Conservation (phyloP, 2,888 invertebrate genomes). For the Phyto melanocephala region DNA sequence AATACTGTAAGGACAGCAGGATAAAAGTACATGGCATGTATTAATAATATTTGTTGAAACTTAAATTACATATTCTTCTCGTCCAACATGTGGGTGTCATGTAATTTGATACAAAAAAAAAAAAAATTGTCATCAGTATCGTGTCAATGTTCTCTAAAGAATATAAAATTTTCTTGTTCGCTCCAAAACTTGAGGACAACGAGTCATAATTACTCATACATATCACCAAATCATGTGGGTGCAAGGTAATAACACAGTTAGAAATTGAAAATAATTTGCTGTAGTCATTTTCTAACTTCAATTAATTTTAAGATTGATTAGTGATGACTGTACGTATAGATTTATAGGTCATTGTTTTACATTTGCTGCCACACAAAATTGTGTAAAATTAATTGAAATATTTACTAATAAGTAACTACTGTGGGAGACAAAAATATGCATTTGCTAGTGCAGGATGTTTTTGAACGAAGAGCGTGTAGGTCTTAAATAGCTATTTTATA, state of each 20-base stretch:
- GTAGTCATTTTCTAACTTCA: constrained; percentile 4
- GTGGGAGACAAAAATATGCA: no score
- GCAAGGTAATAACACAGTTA: background rate
- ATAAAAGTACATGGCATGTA: background rate
- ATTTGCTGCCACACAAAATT: background rate
- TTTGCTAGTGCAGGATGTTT: no score
- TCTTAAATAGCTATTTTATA: no score
- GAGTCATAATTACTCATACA: constrained; percentile 4
- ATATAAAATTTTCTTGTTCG: background rate
- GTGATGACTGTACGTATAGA: background rate
- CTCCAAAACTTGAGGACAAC: constrained; percentile 17
- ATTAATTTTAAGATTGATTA: constrained; percentile 22
- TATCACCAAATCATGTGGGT: constrained; percentile 12
- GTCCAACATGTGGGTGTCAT: constrained; percentile 35
- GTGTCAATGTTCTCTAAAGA: background rate
- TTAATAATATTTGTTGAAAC: background rate
- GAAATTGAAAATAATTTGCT: background rate
- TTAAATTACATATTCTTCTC: background rate
- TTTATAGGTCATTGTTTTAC: constrained; percentile 25
- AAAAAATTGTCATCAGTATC: constrained; percentile 9
- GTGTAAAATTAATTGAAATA: background rate
- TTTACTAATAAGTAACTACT: no score
- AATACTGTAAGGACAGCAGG: background rate
- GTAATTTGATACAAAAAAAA: background rate
- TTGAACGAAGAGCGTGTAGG: no score